Base-by-base conservation (phyloP, 2,797 vertebrate genomes). In the Pygocentrus nattereri region DNA sequence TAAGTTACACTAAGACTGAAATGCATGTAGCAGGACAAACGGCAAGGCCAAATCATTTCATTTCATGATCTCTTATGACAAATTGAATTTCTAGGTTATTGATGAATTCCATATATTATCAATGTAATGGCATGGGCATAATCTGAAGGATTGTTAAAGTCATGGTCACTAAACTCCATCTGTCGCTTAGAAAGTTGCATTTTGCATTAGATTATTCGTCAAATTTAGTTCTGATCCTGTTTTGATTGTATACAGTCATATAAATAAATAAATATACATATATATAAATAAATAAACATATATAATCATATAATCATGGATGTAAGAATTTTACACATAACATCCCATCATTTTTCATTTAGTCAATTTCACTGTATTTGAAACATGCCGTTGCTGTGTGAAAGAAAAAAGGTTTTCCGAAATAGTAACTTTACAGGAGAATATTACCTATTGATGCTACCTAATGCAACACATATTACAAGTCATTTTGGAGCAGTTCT, bases 131-230 rank as follows among this genome's bases (percentile, higher is more conserved):
- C 82, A 69, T 49, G 67, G 31, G 34, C 31, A 87, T 93, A 93
- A 93, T 93, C 92, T 91, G 65, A 87, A 87, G 86, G 90, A 92
- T 91, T 92, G 92, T 88, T 85, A 89, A 83, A 85, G 89, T 0
- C 27, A 19, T 19, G 23, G 41, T 49, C n/a, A 65, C 62, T 38
- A 65, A 69, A 30, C 54, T 78, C 52, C 65, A 49, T 47, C 65
- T 70, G 23, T 38, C 10, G 6, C 62, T 34, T 21, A 30, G 7
- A n/a, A 21, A 65, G 18, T 7, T 67, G 15, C 31, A n/a, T 6
- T n/a, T 11, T 50, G 75, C 19, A 38, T 62, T 64, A 65, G 50
- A 67, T 11, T 23, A 67, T 27, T 25, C 2, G 34, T 23, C 10
- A 44, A 4, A n/a, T 49, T 47, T 41, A 1, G 21, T 10, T 41